Conservation (phyloP, 2,888 invertebrate species). For the Mayetiola destructor region DNA sequence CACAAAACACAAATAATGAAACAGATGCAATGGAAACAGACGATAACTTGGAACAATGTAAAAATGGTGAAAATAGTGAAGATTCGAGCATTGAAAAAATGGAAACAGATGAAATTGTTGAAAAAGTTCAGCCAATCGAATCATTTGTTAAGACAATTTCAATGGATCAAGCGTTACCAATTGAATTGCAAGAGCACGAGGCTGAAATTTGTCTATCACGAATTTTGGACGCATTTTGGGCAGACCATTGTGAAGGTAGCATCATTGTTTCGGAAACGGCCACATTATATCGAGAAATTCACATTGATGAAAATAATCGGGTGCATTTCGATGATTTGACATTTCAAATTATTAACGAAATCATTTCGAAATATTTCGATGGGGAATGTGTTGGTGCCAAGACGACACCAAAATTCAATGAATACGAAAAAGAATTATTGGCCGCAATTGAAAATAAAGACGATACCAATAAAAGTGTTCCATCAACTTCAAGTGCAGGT, state of each 20-base stretch:
- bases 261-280: constrained; percentile 45
- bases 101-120: constrained; percentile 38
- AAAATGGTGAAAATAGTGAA: constrained; percentile 36
- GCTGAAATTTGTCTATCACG: constrained; percentile 48
- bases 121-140: constrained; percentile 32
- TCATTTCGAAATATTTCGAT: constrained; percentile 40
- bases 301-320: neutral
- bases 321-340: constrained; percentile 38
- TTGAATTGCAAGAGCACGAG: constrained; percentile 50
- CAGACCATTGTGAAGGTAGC: constrained; percentile 42
- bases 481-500: neutral
- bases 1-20: too few species aligned
- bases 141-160: constrained; percentile 27
- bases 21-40: constrained; percentile 19
- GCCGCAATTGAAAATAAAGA: neutral
- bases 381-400: constrained; percentile 1
- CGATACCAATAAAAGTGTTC: neutral
- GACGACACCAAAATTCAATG: neutral
- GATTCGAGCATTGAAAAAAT: constrained; percentile 63
- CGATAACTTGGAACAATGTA: constrained; percentile 33
- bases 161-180: constrained; percentile 28
- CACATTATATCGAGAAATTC: constrained; percentile 37
- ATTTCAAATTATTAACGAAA: constrained; percentile 52
- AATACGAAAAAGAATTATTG: neutral
- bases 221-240: constrained; percentile 59